A percentile compares a stretch with the other conserved stretches of the same genome.
Conservation (phyloP, 2,113 vertebrate genomes). For the Hyla sarda region DNA sequence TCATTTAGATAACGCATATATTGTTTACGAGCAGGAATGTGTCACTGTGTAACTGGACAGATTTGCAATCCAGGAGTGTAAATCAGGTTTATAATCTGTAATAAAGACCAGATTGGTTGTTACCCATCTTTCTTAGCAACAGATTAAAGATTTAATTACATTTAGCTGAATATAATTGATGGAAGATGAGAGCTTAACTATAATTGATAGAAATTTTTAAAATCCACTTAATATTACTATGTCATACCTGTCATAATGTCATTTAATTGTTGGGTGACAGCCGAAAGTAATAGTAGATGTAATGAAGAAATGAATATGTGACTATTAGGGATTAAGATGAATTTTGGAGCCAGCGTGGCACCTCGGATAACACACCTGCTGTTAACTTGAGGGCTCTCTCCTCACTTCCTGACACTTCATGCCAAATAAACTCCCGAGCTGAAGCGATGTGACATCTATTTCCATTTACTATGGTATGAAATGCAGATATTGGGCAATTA, state of each 20-base stretch:
- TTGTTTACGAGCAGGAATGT: too few relatives aligned
- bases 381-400: not conserved
- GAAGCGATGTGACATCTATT: conserved; percentile 6
- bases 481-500: conserved; percentile 8
- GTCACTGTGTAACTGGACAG: too few relatives aligned
- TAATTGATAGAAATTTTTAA: not conserved
- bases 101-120: too few relatives aligned
- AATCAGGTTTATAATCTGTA: too few relatives aligned
- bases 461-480: conserved; percentile 12
- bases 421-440: not conserved
- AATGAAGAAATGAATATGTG: conserved; percentile 1
- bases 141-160: too few relatives aligned
- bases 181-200: not conserved
- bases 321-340: not conserved
- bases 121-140: too few relatives aligned
- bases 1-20: too few relatives aligned
- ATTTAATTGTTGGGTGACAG: conserved; percentile 6
- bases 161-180: too few relatives aligned
- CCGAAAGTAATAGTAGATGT: not conserved
- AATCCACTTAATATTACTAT: not conserved
- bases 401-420: conserved; percentile 12
- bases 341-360: not conserved
- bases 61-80: too few relatives aligned
- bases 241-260: conserved; percentile 8
- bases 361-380: not conserved